Percentiles rank a stretch among this genome's conserved stretches.
phyloP scores from a whole-genome alignment of 2,113 vertebrate genomes.

The Nipponia nippon region DNA sequence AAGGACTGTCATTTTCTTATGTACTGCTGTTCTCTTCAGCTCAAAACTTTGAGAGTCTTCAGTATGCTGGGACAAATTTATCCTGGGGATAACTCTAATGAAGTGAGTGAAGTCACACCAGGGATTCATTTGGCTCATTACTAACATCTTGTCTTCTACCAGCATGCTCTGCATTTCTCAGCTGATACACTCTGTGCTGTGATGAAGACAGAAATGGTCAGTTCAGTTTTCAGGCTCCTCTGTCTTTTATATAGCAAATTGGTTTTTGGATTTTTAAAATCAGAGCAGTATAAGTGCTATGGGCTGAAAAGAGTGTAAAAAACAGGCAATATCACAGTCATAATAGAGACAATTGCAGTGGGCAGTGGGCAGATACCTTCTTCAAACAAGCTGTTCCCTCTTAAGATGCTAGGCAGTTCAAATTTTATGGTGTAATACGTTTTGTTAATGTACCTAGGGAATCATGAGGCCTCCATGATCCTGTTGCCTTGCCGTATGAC shows the following conservation, averaged over 20 bases:
- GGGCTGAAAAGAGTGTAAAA: neutral
- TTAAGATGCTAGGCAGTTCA: neutral
- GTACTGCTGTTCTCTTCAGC: neutral
- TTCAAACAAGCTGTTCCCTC: neutral
- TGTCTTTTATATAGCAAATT: neutral
- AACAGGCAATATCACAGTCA: neutral
- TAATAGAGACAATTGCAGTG: neutral
- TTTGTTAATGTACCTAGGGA: neutral
- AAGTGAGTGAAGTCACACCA: slow-evolving; percentile 38
- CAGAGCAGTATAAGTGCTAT: neutral
- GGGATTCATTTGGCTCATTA: slow-evolving; percentile 43
- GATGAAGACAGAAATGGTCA: neutral
- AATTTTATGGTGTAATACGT: neutral
- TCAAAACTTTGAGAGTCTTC: slow-evolving; percentile 1
- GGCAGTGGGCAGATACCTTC: neutral
- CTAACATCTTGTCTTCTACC: slow-evolving; percentile 13
- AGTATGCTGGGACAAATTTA: neutral
- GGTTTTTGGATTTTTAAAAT: neutral
- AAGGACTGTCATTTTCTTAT: neutral
- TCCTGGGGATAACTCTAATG: slow-evolving; percentile 26
- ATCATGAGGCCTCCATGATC: neutral
- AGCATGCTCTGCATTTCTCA: neutral
- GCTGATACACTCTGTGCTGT: neutral
- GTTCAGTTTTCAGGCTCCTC: neutral
- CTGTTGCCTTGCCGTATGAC: neutral